A percentile compares a stretch with the other conserved stretches of the same genome.
Evolutionary conservation across 2,888 invertebrate species (phyloP).

Genomic region (Netelia fuscicornis): DNA sequence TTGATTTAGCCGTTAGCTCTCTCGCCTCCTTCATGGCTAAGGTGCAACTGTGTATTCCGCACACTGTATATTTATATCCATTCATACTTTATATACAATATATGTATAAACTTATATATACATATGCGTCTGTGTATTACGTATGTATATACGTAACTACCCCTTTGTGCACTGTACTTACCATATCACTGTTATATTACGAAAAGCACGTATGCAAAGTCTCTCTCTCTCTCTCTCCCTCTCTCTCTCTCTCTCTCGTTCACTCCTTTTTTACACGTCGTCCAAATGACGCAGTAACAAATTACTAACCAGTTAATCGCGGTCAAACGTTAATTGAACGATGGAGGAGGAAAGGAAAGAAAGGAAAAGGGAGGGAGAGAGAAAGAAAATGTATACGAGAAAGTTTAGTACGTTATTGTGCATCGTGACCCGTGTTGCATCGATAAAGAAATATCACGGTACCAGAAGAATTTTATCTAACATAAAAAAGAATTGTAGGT

Average conservation of each 20-base stretch:
- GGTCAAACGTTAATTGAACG: constrained; percentile 38
- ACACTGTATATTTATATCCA: constrained; percentile 26
- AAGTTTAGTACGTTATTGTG: background rate
- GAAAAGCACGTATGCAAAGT: constrained; percentile 4
- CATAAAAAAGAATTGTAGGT: no score
- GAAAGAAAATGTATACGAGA: background rate
- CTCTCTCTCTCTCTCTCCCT: constrained; percentile 1
- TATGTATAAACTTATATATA: constrained; percentile 8
- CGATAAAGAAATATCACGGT: no score
- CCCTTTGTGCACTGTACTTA: constrained; percentile 19
- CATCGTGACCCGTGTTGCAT: background rate
- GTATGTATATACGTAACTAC: constrained; percentile 3
- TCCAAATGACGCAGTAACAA: constrained; percentile 46
- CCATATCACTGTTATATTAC: constrained; percentile 33
- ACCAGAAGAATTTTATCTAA: no score
- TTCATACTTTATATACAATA: constrained; percentile 7
- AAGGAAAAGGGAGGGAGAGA: background rate
- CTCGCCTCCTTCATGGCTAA: constrained; percentile 49
- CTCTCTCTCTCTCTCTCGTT: constrained; percentile 16
- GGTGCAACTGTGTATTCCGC: constrained; percentile 21
- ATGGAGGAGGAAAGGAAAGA: background rate
- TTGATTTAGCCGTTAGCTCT: constrained; percentile 73
- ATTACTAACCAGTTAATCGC: constrained; percentile 57
- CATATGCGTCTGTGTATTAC: no score
- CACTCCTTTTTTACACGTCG: background rate